phyloP scores from a whole-genome alignment of 2,797 vertebrate genomes.

The Pogonophryne albipinna region DNA sequence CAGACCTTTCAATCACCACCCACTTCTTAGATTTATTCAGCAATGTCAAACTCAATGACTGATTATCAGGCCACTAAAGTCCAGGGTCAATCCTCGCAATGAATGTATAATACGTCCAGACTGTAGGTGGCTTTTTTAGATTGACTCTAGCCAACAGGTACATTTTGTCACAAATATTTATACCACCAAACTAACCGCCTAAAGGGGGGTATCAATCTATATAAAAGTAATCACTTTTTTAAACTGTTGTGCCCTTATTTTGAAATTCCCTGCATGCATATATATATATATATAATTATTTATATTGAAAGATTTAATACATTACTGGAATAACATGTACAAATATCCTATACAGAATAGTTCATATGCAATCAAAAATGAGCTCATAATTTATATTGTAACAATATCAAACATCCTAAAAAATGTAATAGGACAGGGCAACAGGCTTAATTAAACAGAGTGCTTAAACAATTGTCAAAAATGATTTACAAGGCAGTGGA shows the following conservation, averaged over 20 bases:
- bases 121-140: constrained; percentile 27
- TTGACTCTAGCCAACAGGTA: constrained; percentile 11
- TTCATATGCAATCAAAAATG: neutral
- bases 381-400: neutral
- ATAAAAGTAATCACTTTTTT: neutral
- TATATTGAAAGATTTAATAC: neutral
- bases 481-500: constrained; percentile 3
- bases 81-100: constrained; percentile 11
- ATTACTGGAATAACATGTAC: neutral
- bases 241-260: neutral
- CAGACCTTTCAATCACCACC: constrained; percentile 32
- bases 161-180: constrained; percentile 19
- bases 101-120: constrained; percentile 9
- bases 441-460: neutral
- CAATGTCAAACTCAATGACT: neutral
- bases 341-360: neutral
- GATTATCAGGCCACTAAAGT: constrained; percentile 19
- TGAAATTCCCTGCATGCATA: neutral
- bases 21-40: constrained; percentile 17
- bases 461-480: constrained; percentile 1
- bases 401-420: constrained; percentile 3
- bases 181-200: neutral
- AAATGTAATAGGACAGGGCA: neutral
- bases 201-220: neutral
- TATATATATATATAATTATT: too few relatives aligned